Conservation (phyloP, 2,797 vertebrate species). For the Spheniscus humboldti region DNA sequence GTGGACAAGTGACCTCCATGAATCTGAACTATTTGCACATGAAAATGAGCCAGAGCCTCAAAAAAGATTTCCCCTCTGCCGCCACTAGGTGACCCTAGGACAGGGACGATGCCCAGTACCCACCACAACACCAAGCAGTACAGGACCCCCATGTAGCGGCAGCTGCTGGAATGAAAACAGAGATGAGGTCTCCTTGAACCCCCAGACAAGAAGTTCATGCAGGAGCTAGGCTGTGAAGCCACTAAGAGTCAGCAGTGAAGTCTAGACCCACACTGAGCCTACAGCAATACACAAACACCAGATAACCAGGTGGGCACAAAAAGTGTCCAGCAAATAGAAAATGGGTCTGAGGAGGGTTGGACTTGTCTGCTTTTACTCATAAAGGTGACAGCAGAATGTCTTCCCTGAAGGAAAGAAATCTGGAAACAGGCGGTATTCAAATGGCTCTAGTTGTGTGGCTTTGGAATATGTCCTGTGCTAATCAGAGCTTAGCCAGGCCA, state of each 20-base stretch:
- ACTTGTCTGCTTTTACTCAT: background rate
- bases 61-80: background rate
- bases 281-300: background rate
- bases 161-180: background rate
- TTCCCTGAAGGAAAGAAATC: background rate
- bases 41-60: background rate
- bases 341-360: background rate
- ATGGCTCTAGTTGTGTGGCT: accelerated
- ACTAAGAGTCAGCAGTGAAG: background rate
- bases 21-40: background rate
- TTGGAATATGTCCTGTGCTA: background rate
- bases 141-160: background rate
- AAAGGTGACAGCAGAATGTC: background rate
- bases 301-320: background rate
- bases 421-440: background rate
- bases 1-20: accelerated
- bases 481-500: background rate
- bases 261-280: background rate
- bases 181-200: background rate
- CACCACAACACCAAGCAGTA: background rate
- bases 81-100: background rate
- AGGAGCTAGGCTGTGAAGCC: background rate
- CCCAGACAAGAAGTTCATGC: background rate
- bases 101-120: accelerated
- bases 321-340: background rate